phyloP scores from a whole-genome alignment of 2,797 vertebrate species.

The Pangasius macronema region DNA sequence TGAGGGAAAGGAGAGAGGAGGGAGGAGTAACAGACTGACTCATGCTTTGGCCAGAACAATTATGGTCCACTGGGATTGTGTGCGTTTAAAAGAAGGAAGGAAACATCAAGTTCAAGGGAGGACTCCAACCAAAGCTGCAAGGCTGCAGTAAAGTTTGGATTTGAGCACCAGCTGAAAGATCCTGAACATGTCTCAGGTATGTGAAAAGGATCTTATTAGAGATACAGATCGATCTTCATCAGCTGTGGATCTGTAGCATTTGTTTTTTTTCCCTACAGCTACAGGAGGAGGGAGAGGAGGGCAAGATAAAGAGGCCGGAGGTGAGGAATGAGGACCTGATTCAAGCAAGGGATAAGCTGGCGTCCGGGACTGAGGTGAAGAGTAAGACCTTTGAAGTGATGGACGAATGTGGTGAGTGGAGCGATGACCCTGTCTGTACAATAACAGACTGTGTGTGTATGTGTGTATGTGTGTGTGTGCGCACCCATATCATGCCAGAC shows the following conservation, averaged over 20 bases:
- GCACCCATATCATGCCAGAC: no score
- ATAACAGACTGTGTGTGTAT: background rate
- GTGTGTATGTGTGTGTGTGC: background rate
- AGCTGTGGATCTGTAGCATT: background rate
- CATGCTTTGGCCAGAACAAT: constrained; percentile 63
- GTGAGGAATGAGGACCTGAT: constrained; percentile 88
- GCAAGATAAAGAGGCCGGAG: constrained; percentile 83
- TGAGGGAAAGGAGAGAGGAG: constrained; percentile 39
- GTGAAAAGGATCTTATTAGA: constrained; percentile 33
- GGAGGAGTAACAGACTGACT: constrained; percentile 69
- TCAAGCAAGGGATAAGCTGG: constrained; percentile 79
- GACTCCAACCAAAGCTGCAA: constrained; percentile 24
- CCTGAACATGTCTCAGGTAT: constrained; percentile 73
- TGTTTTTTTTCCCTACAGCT: constrained; percentile 31
- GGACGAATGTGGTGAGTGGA: constrained; percentile 88
- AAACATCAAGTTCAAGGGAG: constrained; percentile 21
- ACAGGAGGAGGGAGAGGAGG: constrained; percentile 61
- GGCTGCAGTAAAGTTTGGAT: constrained; percentile 23
- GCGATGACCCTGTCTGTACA: background rate
- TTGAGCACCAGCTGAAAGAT: constrained; percentile 38
- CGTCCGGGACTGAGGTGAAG: constrained; percentile 77
- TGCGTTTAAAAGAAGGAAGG: constrained; percentile 33
- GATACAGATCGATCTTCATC: background rate
- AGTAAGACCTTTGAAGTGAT: constrained; percentile 96
- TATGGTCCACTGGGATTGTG: constrained; percentile 58